A percentile compares a stretch with the other conserved stretches of the same genome.
Evolutionary conservation across 2,797 vertebrate species (phyloP).

Genomic region (Crenuchus spilurus): DNA sequence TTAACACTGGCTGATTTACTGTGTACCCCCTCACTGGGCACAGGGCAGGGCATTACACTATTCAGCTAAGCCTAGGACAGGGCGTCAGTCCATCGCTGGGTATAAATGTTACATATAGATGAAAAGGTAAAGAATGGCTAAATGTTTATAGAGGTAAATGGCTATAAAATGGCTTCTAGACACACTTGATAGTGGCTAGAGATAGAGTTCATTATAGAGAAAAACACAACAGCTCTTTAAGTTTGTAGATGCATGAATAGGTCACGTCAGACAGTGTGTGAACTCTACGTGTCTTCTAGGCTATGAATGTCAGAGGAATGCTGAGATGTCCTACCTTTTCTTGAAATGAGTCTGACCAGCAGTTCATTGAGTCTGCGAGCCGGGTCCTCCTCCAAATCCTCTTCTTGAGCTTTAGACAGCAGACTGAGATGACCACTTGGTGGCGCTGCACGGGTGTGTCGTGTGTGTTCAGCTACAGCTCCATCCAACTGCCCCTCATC

Average conservation of each 20-base stretch:
- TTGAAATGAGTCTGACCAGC: slow-evolving; percentile 71
- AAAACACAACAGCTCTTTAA: neutral
- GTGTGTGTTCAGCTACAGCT: slow-evolving; percentile 34
- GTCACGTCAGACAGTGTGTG: too few species aligned
- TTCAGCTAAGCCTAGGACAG: too few species aligned
- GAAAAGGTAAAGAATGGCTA: neutral
- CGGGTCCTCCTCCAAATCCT: slow-evolving; percentile 47
- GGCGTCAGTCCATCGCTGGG: too few species aligned
- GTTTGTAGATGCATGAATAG: neutral
- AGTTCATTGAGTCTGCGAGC: slow-evolving; percentile 68
- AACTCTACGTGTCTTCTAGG: neutral
- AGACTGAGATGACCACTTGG: slow-evolving; percentile 46
- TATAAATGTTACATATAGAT: neutral
- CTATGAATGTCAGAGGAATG: neutral
- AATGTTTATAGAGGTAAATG: too few species aligned
- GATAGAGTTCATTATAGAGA: too few species aligned
- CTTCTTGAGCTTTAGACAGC: slow-evolving; percentile 47
- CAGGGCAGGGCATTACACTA: too few species aligned
- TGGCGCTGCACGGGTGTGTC: slow-evolving; percentile 53
- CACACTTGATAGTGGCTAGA: too few species aligned
- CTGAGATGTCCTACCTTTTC: slow-evolving; percentile 65
- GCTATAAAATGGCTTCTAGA: too few species aligned
- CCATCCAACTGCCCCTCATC: slow-evolving; percentile 34
- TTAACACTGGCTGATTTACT: too few species aligned
- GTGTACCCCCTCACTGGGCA: too few species aligned